A percentile compares a stretch with the other conserved stretches of the same genome.
phyloP scores from a whole-genome alignment of 2,888 invertebrate genomes.

The Drosophila greeni region DNA sequence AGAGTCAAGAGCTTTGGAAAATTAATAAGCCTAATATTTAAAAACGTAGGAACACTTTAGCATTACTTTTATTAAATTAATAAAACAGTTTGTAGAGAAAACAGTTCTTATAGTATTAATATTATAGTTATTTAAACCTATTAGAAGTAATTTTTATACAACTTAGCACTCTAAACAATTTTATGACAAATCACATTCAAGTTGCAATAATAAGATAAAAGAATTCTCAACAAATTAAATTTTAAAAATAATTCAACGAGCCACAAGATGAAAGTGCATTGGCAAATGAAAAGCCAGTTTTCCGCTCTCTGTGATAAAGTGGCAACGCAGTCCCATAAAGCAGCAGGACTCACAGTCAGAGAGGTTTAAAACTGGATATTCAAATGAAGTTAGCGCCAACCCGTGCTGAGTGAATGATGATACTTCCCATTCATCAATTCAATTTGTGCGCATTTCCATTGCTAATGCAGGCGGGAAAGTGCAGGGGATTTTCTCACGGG shows the following conservation, averaged over 20 bases:
- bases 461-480: constrained; percentile 23
- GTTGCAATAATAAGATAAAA: too few relatives aligned
- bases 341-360: neutral
- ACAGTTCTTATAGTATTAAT: too few relatives aligned
- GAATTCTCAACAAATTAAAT: fast-evolving
- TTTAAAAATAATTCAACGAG: neutral
- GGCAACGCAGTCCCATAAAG: constrained; percentile 11
- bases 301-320: constrained; percentile 3
- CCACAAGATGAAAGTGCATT: constrained; percentile 10
- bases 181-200: too few relatives aligned
- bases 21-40: neutral
- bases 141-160: too few relatives aligned
- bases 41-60: neutral
- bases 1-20: too few relatives aligned
- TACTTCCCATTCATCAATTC: constrained; percentile 35
- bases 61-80: neutral
- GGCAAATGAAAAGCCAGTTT: neutral
- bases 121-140: too few relatives aligned
- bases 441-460: constrained; percentile 41
- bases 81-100: neutral
- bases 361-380: constrained; percentile 7
- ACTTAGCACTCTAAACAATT: too few relatives aligned
- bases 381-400: constrained; percentile 10
- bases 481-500: constrained; percentile 11
- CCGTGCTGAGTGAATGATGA: constrained; percentile 15